Percentiles rank a stretch among this genome's conserved stretches.
These are phyloP conservation scores for Aulostomus chinensis DNA, from an alignment of 2,797 vertebrate genomes.

Conservation along the genomic window DNA sequence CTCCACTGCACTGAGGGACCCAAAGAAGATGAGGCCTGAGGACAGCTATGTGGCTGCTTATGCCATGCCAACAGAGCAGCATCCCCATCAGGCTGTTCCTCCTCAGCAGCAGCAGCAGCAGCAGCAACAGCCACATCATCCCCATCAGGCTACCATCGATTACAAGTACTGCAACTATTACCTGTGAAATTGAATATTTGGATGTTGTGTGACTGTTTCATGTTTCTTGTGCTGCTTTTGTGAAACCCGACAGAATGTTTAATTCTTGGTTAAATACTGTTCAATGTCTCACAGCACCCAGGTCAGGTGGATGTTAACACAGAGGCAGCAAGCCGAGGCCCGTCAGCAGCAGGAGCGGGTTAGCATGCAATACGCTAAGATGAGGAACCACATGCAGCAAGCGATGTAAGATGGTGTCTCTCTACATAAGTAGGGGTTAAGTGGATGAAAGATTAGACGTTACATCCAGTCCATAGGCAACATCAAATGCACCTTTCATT, in stretches of 20 bases:
- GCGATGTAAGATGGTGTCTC: slow-evolving; percentile 92
- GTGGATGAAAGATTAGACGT: too few relatives aligned
- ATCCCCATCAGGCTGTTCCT: too few relatives aligned
- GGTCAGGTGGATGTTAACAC: slow-evolving; percentile 99
- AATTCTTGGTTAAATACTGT: slow-evolving; percentile 7
- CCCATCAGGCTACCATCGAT: slow-evolving; percentile 92
- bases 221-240: not conserved
- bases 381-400: slow-evolving; percentile 98
- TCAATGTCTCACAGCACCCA: slow-evolving; percentile 84
- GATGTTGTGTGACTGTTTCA: slow-evolving; percentile 5
- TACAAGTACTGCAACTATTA: slow-evolving; percentile 91
- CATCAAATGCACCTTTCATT: too few relatives aligned
- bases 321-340: slow-evolving; percentile 97
- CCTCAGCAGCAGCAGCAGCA: slow-evolving; percentile 77
- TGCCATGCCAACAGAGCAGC: slow-evolving; percentile 90
- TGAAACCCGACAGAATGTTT: not conserved
- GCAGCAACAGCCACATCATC: slow-evolving; percentile 81
- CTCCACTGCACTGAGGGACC: slow-evolving; percentile 96
- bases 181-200: slow-evolving; percentile 21
- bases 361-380: slow-evolving; percentile 99
- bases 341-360: slow-evolving; percentile 98
- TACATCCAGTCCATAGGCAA: too few relatives aligned
- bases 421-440: too few relatives aligned
- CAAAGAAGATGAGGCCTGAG: slow-evolving; percentile 93
- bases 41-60: slow-evolving; percentile 96